phyloP scores from a whole-genome alignment of 2,888 invertebrate species.

The Sisyra terminalis region DNA sequence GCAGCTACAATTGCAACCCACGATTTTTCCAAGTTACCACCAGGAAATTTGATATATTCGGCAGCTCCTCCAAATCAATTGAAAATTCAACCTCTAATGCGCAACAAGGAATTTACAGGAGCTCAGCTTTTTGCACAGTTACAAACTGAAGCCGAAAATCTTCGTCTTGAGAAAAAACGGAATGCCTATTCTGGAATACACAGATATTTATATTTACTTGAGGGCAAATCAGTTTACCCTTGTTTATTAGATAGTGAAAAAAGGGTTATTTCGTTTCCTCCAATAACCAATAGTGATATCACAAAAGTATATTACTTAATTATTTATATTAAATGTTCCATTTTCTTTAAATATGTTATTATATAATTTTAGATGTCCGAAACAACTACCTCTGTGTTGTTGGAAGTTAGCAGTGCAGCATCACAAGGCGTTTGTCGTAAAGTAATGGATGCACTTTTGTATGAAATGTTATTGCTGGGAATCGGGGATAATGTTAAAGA shows the following conservation, averaged over 20 bases:
- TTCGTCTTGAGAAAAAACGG: constrained; percentile 71
- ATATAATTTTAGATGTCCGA: constrained; percentile 47
- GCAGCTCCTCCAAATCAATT: constrained; percentile 47
- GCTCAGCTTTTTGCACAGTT: constrained; percentile 49
- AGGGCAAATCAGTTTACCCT: constrained; percentile 56
- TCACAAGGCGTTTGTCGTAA: constrained; percentile 46
- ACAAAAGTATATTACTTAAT: constrained; percentile 48
- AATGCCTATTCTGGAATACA: constrained; percentile 70
- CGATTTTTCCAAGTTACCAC: constrained; percentile 43
- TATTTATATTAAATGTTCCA: not conserved
- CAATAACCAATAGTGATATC: constrained; percentile 68
- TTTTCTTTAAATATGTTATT: no score
- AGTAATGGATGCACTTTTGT: constrained; percentile 48
- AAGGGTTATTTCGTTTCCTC: constrained; percentile 67
- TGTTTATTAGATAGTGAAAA: constrained; percentile 47
- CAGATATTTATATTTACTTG: constrained; percentile 64
- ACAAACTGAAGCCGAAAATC: constrained; percentile 56
- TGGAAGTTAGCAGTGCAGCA: constrained; percentile 60
- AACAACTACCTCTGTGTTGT: constrained; percentile 44
- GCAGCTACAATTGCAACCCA: constrained; percentile 72
- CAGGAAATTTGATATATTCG: constrained; percentile 46
- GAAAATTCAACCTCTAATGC: constrained; percentile 47
- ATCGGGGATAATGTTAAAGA: constrained; percentile 25
- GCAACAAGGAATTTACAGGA: constrained; percentile 41
- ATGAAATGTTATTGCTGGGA: constrained; percentile 41